Evolutionary conservation across 2,113 vertebrate species (phyloP).

Genomic region (Sterrhoptilus dennistouni): DNA sequence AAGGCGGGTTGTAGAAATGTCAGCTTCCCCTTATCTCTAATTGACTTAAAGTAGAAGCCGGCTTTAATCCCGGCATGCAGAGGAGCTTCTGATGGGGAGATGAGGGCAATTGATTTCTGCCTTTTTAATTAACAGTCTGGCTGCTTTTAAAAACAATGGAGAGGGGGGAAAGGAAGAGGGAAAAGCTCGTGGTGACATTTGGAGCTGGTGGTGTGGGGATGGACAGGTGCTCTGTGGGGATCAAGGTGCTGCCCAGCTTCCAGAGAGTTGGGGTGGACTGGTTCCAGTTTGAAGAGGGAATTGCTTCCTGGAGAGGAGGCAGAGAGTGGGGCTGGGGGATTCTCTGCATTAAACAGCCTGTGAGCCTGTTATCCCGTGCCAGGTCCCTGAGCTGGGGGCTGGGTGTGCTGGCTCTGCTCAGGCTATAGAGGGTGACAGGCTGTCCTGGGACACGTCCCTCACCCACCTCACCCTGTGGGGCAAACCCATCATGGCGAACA

Average conservation of each 20-base stretch:
- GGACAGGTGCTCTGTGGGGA: neutral
- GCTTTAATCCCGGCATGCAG: conserved; percentile 79
- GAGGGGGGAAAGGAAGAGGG: neutral
- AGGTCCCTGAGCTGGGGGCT: neutral
- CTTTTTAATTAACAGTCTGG: conserved; percentile 78
- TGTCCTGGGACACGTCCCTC: neutral
- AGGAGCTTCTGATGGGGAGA: conserved; percentile 75
- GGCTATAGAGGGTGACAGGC: neutral
- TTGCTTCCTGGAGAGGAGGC: neutral
- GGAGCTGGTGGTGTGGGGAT: neutral
- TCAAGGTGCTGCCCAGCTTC: neutral
- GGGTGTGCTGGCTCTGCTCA: fast-evolving
- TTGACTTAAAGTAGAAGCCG: conserved; percentile 76
- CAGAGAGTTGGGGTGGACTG: neutral
- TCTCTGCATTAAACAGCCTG: neutral
- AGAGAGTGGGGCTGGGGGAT: neutral
- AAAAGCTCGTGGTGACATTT: neutral
- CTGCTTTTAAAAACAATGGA: conserved; percentile 71
- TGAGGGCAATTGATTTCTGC: conserved; percentile 77
- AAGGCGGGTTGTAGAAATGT: conserved; percentile 78
- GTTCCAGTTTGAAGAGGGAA: neutral
- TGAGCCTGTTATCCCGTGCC: neutral
- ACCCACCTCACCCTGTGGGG: neutral
- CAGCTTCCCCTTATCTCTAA: conserved; percentile 82
- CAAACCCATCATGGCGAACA: neutral